A percentile compares a stretch with the other conserved stretches of the same genome.
phyloP scores from a whole-genome alignment of 2,888 invertebrate genomes.

The Meta bourneti region DNA sequence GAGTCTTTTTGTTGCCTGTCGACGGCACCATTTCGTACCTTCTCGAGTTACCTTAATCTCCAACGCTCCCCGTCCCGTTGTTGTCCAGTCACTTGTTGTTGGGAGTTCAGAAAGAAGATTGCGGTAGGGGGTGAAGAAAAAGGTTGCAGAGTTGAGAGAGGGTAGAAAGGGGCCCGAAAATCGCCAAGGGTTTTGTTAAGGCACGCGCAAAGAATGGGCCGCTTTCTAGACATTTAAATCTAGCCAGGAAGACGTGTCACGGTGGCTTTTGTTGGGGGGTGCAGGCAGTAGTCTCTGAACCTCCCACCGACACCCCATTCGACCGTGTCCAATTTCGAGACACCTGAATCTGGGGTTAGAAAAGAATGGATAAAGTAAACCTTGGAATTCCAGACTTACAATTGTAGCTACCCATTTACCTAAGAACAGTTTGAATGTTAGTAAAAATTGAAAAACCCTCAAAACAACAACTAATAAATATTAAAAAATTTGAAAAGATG shows the following conservation, averaged over 20 bases:
- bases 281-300: background rate
- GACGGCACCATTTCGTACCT: background rate
- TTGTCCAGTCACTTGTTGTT: conserved; percentile 3
- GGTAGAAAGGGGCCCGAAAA: background rate
- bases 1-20: background rate
- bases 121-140: background rate
- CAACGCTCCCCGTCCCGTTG: background rate
- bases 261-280: background rate
- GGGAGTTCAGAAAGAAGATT: no score
- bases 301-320: background rate
- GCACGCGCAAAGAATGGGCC: conserved; percentile 32
- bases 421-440: background rate
- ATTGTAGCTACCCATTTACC: background rate
- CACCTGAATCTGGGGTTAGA: background rate
- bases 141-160: background rate
- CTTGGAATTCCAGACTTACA: background rate
- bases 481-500: background rate
- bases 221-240: background rate
- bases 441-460: background rate
- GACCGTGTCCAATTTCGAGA: conserved; percentile 19
- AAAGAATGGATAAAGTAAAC: background rate
- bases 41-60: background rate
- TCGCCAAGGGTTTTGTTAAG: background rate
- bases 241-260: conserved; percentile 5
- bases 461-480: background rate